These are phyloP conservation scores for Notolabrus celidotus DNA, from an alignment of 2,797 vertebrate genomes.

Conservation along the genomic window DNA sequence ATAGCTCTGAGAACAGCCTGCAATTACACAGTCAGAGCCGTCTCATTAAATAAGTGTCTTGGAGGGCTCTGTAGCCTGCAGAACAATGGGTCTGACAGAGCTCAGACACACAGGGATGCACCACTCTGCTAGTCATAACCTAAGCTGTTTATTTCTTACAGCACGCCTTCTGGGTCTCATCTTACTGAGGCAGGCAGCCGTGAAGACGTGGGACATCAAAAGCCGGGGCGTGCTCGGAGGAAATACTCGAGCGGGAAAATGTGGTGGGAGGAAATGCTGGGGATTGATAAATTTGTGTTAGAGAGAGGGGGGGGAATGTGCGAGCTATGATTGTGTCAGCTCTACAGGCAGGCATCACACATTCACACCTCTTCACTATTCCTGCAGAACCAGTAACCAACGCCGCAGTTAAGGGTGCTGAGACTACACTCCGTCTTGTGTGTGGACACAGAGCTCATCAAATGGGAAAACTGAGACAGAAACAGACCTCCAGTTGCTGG, in stretches of 20 bases:
- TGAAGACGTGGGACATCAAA: constrained; percentile 52
- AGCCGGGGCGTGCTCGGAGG: constrained; percentile 44
- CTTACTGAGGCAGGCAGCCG: constrained; percentile 32
- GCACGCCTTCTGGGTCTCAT: constrained; percentile 48
- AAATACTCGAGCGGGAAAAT: constrained; percentile 52
- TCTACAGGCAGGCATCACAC: constrained; percentile 12
- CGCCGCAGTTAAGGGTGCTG: constrained; percentile 14
- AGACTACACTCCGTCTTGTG: constrained; percentile 1
- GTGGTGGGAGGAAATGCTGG: constrained; percentile 40
- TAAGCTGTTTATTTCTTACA: constrained; percentile 51
- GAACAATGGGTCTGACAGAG: constrained; percentile 68
- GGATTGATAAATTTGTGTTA: constrained; percentile 42
- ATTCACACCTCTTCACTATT: constrained; percentile 30
- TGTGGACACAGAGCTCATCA: constrained; percentile 53
- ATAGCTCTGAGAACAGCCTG: constrained; percentile 71
- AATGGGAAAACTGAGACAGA: constrained; percentile 52
- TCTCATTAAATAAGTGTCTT: constrained; percentile 80
- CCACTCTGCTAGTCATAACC: constrained; percentile 45
- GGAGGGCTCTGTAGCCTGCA: constrained; percentile 57
- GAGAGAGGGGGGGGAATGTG: constrained; percentile 13
- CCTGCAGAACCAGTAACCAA: constrained; percentile 1
- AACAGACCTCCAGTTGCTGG: constrained; percentile 72
- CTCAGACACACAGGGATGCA: constrained; percentile 44
- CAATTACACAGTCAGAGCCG: constrained; percentile 76
- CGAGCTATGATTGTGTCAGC: constrained; percentile 39